Conservation (phyloP, 2,888 invertebrate species). For the Drosophila ustulata region DNA sequence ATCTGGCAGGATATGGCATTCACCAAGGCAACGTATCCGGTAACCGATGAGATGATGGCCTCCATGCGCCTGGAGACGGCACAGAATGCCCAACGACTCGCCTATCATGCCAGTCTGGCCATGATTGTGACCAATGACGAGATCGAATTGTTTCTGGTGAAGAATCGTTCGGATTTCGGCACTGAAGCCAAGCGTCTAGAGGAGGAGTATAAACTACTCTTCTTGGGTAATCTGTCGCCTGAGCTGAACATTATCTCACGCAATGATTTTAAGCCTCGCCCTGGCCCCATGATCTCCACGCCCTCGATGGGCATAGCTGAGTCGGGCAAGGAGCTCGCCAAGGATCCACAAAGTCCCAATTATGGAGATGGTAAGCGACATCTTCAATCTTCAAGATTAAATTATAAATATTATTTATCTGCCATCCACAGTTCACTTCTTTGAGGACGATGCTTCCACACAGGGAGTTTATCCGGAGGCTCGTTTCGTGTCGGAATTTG, state of each 20-base stretch:
- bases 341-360: conserved; percentile 90
- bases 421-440: conserved; percentile 90
- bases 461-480: conserved; percentile 91
- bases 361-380: conserved; percentile 92
- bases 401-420: not conserved
- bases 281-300: conserved; percentile 90
- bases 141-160: conserved; percentile 94
- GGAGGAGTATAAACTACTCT: conserved; percentile 92
- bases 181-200: conserved; percentile 87
- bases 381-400: not conserved
- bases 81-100: conserved; percentile 93
- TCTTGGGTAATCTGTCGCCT: conserved; percentile 90
- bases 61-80: conserved; percentile 91
- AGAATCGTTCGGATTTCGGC: conserved; percentile 90
- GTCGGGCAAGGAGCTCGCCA: conserved; percentile 90
- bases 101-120: conserved; percentile 94
- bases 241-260: conserved; percentile 86
- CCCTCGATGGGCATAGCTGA: conserved; percentile 94
- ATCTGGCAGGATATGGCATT: conserved; percentile 99
- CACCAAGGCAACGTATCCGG: conserved; percentile 96
- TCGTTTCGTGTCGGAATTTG: conserved; percentile 97
- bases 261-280: conserved; percentile 75
- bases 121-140: conserved; percentile 98
- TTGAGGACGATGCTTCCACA: conserved; percentile 94
- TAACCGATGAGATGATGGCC: conserved; percentile 88